These are phyloP conservation scores for Cyclophora albipunctata DNA, from an alignment of 2,888 invertebrate species.

Conservation along the genomic window DNA sequence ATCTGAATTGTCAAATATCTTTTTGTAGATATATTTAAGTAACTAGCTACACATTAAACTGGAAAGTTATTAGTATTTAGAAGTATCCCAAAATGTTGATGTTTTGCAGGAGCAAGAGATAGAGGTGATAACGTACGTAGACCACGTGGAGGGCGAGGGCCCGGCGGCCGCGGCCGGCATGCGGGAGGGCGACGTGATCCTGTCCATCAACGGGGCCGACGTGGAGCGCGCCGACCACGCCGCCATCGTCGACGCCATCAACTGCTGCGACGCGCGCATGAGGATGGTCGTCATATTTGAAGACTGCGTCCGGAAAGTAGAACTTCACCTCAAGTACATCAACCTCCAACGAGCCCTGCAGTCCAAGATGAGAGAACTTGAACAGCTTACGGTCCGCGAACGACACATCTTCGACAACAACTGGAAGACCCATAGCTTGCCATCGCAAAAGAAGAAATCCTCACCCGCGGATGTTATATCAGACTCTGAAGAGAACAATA, in stretches of 20 bases:
- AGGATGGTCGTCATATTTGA: constrained; percentile 97
- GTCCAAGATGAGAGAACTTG: constrained; percentile 88
- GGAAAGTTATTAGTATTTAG: too few relatives aligned
- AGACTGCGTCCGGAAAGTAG: constrained; percentile 95
- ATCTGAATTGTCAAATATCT: too few relatives aligned
- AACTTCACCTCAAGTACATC: constrained; percentile 94
- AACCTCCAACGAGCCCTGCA: constrained; percentile 90
- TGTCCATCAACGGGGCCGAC: constrained; percentile 96
- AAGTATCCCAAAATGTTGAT: too few relatives aligned
- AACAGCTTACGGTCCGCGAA: constrained; percentile 86
- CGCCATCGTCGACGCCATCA: constrained; percentile 93
- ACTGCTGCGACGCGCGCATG: constrained; percentile 91
- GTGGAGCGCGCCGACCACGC: constrained; percentile 97
- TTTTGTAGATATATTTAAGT: too few relatives aligned
- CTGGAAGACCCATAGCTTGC: constrained; percentile 93
- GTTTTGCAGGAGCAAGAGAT: constrained; percentile 84
- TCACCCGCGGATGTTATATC: constrained; percentile 68
- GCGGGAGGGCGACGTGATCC: constrained; percentile 96
- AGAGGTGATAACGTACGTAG: constrained; percentile 97
- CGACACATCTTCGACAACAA: constrained; percentile 88
- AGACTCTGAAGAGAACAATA: constrained; percentile 56
- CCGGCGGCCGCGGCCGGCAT: constrained; percentile 95
- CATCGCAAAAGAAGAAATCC: constrained; percentile 86
- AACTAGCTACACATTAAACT: too few relatives aligned
- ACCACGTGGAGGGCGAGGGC: constrained; percentile 94